Conservation (phyloP, 64 coral and sea anemone species). For the Montipora sp. region DNA sequence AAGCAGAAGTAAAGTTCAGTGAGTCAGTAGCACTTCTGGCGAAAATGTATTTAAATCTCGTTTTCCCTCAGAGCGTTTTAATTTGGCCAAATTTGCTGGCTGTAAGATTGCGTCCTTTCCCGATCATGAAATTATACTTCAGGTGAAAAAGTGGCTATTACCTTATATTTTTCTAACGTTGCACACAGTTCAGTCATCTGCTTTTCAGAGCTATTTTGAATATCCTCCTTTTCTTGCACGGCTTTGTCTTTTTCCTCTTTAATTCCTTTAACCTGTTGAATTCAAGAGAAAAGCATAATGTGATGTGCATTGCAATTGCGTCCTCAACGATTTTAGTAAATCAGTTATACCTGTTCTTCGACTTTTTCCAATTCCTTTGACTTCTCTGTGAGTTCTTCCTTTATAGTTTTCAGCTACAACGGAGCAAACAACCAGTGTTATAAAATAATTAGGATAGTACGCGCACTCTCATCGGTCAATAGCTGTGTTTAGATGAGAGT, state of each 20-base stretch:
- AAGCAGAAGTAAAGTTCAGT: neutral
- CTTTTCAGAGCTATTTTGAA: slow-evolving; percentile 78
- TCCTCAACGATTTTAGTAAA: neutral
- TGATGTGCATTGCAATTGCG: neutral
- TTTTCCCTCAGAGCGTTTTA: no score
- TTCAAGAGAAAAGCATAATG: neutral
- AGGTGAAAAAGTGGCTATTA: neutral
- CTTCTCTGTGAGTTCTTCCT: slow-evolving; percentile 49
- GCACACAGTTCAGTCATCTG: slow-evolving; percentile 92
- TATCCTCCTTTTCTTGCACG: slow-evolving; percentile 80
- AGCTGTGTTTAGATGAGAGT: no score
- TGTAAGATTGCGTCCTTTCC: no score
- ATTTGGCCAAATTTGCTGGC: no score
- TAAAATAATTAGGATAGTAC: no score
- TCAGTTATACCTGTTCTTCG: slow-evolving; percentile 35
- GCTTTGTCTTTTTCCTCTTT: slow-evolving; percentile 68
- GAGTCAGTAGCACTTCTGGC: neutral
- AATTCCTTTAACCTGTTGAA: slow-evolving; percentile 58
- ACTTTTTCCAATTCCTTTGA: slow-evolving; percentile 15
- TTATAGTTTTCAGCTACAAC: slow-evolving; percentile 30
- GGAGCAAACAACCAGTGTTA: neutral
- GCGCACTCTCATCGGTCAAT: no score
- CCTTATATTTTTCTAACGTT: slow-evolving; percentile 99
- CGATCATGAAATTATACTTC: no score
- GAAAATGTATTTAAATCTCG: no score